Evolutionary conservation across 1,140 invertebrate genomes (phyloP).

Genomic region (Trichonephila clavipes): DNA sequence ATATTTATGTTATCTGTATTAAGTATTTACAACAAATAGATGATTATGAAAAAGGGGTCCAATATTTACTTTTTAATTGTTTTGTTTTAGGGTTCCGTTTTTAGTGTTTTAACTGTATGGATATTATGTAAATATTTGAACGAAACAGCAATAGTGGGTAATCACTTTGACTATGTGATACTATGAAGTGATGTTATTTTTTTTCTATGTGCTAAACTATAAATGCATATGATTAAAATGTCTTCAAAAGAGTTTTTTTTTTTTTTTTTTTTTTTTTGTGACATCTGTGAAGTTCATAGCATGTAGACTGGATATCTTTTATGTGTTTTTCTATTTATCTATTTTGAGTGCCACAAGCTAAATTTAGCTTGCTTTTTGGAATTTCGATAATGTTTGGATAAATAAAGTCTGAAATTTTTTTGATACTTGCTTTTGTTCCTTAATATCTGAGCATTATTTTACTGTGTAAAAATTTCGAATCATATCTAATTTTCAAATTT

Average conservation of each 20-base stretch:
- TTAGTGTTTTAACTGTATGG: background rate
- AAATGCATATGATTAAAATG: background rate
- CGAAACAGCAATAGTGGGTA: background rate
- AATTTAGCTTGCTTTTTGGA: constrained; percentile 43
- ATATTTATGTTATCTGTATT: constrained; percentile 30
- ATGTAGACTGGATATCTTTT: constrained; percentile 33
- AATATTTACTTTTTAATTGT: constrained; percentile 30
- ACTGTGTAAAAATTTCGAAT: no score
- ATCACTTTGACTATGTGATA: constrained; percentile 50
- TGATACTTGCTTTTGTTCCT: background rate
- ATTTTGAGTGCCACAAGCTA: constrained; percentile 62
- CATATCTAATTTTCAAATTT: background rate
- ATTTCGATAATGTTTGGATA: constrained; percentile 27
- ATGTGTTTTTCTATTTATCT: constrained; percentile 48
- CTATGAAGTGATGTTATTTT: background rate
- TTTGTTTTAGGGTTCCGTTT: constrained; percentile 21
- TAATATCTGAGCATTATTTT: background rate
- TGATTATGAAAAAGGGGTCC: constrained; percentile 58
- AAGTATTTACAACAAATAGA: constrained; percentile 50
- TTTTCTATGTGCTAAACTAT: background rate
- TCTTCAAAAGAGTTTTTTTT: background rate
- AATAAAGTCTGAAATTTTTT: constrained; percentile 69
- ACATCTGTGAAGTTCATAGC: background rate
- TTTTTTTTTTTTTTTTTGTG: no score
- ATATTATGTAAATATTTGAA: constrained; percentile 8